phyloP scores from a whole-genome alignment of 1,140 invertebrate genomes.

The Hypothenemus hampei region DNA sequence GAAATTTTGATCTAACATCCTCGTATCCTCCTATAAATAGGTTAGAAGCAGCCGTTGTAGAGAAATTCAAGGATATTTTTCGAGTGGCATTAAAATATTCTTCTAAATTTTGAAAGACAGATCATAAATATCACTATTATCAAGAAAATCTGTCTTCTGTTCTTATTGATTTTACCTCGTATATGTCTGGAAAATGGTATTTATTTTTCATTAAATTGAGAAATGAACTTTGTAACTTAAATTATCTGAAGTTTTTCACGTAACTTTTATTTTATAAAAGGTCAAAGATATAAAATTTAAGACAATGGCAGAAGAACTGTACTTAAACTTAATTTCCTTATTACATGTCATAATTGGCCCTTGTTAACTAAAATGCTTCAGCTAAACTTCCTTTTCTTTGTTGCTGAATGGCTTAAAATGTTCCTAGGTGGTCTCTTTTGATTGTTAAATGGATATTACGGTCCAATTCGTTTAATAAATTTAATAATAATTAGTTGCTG shows the following conservation, averaged over 20 bases:
- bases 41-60: no score
- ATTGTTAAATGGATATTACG: conserved; percentile 2
- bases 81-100: no score
- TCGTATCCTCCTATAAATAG: no score
- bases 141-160: background rate
- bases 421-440: conserved; percentile 4
- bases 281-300: background rate
- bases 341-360: conserved; percentile 8
- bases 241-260: background rate
- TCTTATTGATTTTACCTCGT: background rate
- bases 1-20: no score
- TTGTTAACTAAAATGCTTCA: conserved; percentile 4
- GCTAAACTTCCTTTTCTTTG: conserved; percentile 8
- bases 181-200: background rate
- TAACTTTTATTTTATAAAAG: background rate
- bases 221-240: background rate
- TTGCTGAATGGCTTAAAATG: background rate
- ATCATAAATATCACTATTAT: no score
- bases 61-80: no score
- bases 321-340: conserved; percentile 9
- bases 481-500: no score
- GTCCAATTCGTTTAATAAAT: background rate
- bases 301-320: background rate
- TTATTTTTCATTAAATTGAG: background rate
- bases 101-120: no score